Evolutionary conservation across 2,888 invertebrate genomes (phyloP).

Genomic region (Unio pictorum): DNA sequence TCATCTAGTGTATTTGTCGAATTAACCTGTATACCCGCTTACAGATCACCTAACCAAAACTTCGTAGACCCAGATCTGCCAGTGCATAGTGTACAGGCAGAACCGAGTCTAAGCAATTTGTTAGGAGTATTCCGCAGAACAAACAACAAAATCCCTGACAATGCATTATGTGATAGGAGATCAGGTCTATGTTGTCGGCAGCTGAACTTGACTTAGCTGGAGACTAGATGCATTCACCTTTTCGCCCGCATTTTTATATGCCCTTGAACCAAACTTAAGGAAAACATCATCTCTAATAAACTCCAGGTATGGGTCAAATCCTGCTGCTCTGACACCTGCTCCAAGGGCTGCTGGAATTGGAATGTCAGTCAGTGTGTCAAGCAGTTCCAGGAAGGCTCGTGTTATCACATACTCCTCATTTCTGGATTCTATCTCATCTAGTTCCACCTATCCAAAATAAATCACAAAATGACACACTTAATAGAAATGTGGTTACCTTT

Average conservation of each 20-base stretch:
- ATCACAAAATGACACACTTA: background rate
- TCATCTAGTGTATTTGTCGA: too few relatives aligned
- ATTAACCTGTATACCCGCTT: too few relatives aligned
- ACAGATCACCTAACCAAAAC: too few relatives aligned
- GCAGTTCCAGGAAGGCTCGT: constrained; percentile 83
- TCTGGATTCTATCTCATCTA: constrained; percentile 92
- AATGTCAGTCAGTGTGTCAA: constrained; percentile 80
- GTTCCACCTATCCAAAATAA: constrained; percentile 79
- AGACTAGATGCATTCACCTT: constrained; percentile 72
- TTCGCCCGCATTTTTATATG: constrained; percentile 85
- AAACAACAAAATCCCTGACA: too few relatives aligned
- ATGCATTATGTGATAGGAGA: too few relatives aligned
- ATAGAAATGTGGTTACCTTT: too few relatives aligned
- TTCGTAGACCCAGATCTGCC: too few relatives aligned
- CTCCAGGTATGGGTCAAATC: constrained; percentile 90
- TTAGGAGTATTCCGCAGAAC: too few relatives aligned
- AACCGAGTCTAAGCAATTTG: too few relatives aligned
- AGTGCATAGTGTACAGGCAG: too few relatives aligned
- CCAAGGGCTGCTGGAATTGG: constrained; percentile 76
- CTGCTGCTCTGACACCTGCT: constrained; percentile 85
- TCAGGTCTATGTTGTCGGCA: too few relatives aligned
- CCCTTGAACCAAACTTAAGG: constrained; percentile 83
- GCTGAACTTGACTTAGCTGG: too few relatives aligned
- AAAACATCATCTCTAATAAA: constrained; percentile 87
- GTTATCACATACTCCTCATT: constrained; percentile 92